Conservation (phyloP, 1,140 invertebrate species). For the Cataglyphis hispanica region DNA sequence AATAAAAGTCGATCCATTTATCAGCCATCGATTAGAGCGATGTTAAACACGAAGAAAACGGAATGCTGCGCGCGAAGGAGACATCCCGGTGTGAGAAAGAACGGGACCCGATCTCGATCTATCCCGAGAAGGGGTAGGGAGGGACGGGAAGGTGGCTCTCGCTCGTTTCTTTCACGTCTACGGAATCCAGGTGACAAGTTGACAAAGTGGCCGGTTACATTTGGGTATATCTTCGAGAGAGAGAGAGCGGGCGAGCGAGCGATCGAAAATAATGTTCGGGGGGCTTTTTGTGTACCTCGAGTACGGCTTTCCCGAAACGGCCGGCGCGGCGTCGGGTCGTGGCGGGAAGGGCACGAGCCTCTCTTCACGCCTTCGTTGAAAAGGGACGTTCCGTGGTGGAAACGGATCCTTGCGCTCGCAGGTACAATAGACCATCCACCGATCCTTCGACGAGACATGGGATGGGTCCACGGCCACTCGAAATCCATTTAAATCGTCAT, state of each 20-base stretch:
- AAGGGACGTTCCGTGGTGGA: slow-evolving; percentile 60
- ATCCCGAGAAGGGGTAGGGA: slow-evolving; percentile 24
- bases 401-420: slow-evolving; percentile 54
- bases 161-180: slow-evolving; percentile 68
- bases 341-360: slow-evolving; percentile 80
- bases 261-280: slow-evolving; percentile 68
- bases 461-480: slow-evolving; percentile 70
- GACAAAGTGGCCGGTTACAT: slow-evolving; percentile 78
- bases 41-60: neutral
- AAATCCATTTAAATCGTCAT: slow-evolving; percentile 83
- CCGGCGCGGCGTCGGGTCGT: slow-evolving; percentile 22
- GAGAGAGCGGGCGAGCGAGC: slow-evolving; percentile 49
- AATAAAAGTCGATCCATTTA: slow-evolving; percentile 25
- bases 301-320: slow-evolving; percentile 55
- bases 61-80: slow-evolving; percentile 18
- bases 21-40: slow-evolving; percentile 28
- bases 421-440: slow-evolving; percentile 41
- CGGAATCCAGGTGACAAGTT: slow-evolving; percentile 77
- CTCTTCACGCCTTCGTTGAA: slow-evolving; percentile 81
- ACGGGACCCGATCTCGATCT: slow-evolving; percentile 51
- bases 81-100: slow-evolving; percentile 68
- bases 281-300: slow-evolving; percentile 69
- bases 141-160: neutral
- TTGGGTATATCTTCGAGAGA: neutral
- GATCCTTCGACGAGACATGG: slow-evolving; percentile 33